Conservation (phyloP, 2,113 vertebrate species). For the Anhinga anhinga region DNA sequence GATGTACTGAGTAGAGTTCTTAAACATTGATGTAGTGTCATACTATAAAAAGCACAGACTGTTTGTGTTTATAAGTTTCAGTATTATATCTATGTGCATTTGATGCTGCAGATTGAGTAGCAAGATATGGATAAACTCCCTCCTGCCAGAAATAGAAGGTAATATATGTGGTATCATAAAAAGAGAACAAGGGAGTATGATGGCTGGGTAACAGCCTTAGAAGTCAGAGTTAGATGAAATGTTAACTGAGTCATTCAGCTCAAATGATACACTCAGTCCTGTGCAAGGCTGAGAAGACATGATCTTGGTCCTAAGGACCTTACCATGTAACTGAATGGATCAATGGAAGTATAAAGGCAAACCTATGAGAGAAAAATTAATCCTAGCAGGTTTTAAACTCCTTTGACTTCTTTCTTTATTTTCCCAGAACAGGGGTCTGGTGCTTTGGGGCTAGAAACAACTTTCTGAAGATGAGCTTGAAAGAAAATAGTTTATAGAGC, state of each 20-base stretch:
- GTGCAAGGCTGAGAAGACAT: background rate
- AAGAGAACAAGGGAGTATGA: background rate
- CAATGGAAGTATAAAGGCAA: background rate
- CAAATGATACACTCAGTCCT: background rate
- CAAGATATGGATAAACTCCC: background rate
- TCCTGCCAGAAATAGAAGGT: background rate
- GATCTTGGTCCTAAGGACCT: background rate
- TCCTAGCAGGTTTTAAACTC: background rate
- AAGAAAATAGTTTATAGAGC: background rate
- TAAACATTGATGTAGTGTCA: background rate
- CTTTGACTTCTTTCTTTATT: background rate
- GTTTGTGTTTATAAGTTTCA: background rate
- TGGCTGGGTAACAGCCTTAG: background rate
- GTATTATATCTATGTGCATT: background rate
- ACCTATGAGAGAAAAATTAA: background rate
- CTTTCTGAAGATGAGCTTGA: background rate
- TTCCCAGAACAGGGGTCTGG: background rate
- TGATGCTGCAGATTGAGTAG: background rate
- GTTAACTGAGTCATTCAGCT: background rate
- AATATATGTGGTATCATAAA: background rate
- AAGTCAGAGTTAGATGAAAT: background rate
- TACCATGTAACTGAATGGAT: background rate
- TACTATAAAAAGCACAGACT: background rate
- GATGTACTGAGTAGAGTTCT: background rate
- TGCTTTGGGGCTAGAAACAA: background rate